These are phyloP conservation scores for Xenus cinereus DNA, from an alignment of 2,113 vertebrate species.

Conservation along the genomic window DNA sequence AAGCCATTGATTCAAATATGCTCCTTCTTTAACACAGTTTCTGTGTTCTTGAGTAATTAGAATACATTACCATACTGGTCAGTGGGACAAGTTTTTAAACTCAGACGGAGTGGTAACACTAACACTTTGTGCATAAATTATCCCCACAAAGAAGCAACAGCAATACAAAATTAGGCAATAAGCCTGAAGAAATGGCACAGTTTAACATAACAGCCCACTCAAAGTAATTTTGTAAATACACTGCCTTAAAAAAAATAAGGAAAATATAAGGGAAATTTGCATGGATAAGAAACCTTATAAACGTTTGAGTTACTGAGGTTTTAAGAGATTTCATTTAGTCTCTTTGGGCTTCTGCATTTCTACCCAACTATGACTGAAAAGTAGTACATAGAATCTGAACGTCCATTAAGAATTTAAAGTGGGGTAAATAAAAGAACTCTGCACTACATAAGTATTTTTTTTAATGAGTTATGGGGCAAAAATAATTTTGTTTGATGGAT, in stretches of 20 bases:
- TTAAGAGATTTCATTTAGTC: neutral
- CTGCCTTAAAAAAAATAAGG: neutral
- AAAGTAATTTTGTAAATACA: neutral
- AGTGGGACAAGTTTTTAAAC: neutral
- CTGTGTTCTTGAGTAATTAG: neutral
- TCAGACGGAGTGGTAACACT: neutral
- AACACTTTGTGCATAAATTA: neutral
- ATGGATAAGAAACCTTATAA: neutral
- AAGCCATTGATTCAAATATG: neutral
- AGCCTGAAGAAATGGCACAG: neutral
- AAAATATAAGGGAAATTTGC: neutral
- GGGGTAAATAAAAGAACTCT: neutral
- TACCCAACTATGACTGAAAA: neutral
- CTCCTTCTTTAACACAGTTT: neutral
- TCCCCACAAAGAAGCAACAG: neutral
- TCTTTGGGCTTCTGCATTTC: neutral
- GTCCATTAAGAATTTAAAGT: neutral
- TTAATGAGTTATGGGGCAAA: neutral
- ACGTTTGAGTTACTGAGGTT: neutral
- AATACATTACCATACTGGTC: neutral
- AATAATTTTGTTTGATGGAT: neutral
- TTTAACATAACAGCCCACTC: neutral
- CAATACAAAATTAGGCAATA: neutral
- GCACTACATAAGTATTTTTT: neutral
- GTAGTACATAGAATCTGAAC: neutral